phyloP scores from a whole-genome alignment of 2,113 vertebrate genomes.

The Psittacus erithacus region DNA sequence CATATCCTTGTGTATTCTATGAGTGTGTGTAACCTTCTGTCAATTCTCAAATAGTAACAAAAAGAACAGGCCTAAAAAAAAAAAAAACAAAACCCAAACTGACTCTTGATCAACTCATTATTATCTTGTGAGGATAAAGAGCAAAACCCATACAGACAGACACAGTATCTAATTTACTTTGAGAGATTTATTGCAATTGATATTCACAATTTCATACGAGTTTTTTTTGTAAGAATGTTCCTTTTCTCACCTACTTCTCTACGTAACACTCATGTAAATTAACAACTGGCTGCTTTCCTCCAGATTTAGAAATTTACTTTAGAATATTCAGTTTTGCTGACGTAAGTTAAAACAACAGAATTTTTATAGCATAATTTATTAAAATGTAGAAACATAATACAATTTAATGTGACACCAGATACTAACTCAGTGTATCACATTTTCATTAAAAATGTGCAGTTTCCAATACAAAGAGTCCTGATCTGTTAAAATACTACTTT shows the following conservation, averaged over 20 bases:
- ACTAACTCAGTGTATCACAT: slow-evolving; percentile 47
- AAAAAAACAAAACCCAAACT: background rate
- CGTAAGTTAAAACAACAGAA: slow-evolving; percentile 58
- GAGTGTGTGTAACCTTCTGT: background rate
- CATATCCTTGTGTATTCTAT: background rate
- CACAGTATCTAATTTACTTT: background rate
- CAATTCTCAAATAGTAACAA: background rate
- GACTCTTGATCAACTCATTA: background rate
- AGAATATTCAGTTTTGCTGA: slow-evolving; percentile 19
- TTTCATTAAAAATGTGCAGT: slow-evolving; percentile 65
- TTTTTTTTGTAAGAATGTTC: slow-evolving; percentile 1
- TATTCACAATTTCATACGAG: slow-evolving; percentile 44
- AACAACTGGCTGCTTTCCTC: background rate
- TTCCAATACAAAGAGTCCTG: slow-evolving; percentile 52
- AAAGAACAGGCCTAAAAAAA: background rate
- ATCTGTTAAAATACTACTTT: slow-evolving; percentile 56
- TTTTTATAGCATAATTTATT: slow-evolving; percentile 49
- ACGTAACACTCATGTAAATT: background rate
- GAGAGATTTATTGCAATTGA: slow-evolving; percentile 73
- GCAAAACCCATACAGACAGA: background rate
- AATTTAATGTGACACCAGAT: slow-evolving; percentile 19
- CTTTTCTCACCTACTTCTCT: slow-evolving; percentile 48
- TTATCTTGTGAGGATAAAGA: background rate
- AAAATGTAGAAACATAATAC: slow-evolving; percentile 66
- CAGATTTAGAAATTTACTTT: background rate